Percentiles rank a stretch among this genome's conserved stretches.
Conservation (phyloP, 2,888 invertebrate genomes). For the Drosophila austrosaltans region DNA sequence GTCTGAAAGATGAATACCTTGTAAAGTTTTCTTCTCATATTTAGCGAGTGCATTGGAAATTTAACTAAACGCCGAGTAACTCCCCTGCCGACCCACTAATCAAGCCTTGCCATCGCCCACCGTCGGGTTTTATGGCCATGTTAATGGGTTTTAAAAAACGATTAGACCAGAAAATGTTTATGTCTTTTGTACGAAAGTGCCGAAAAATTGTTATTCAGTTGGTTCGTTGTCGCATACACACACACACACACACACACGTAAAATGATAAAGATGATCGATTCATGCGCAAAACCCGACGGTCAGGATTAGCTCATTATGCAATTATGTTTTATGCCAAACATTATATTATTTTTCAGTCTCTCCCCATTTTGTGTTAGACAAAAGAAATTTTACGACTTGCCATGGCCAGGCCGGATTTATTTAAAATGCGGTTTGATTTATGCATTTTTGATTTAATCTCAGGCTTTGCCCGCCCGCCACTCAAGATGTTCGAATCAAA, state of each 20-base stretch:
- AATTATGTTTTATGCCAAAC: conserved; percentile 59
- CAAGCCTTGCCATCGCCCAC: conserved; percentile 21
- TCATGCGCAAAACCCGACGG: conserved; percentile 56
- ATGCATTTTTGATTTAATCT: conserved; percentile 47
- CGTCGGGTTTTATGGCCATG: conserved; percentile 52
- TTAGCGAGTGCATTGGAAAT: conserved; percentile 1
- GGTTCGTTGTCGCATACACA: not conserved
- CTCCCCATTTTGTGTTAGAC: conserved; percentile 28
- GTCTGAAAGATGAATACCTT: conserved; percentile 10
- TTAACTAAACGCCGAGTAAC: not conserved
- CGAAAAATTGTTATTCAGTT: conserved; percentile 1
- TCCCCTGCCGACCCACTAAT: not conserved
- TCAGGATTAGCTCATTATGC: conserved; percentile 68
- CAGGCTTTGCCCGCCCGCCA: conserved; percentile 9
- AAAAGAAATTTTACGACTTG: conserved; percentile 46
- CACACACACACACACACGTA: conserved; percentile 2
- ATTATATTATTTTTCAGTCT: conserved; percentile 22
- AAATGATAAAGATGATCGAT: conserved; percentile 71
- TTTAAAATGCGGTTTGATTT: conserved; percentile 62
- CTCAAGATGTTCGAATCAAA: conserved; percentile 27
- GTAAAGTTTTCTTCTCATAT: conserved; percentile 3
- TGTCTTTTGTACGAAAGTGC: conserved; percentile 19
- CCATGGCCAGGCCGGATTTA: conserved; percentile 48
- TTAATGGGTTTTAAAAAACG: conserved; percentile 69
- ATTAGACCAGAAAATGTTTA: conserved; percentile 55